Evolutionary conservation across 2,113 vertebrate genomes (phyloP).

Genomic region (Gavialis gangeticus): DNA sequence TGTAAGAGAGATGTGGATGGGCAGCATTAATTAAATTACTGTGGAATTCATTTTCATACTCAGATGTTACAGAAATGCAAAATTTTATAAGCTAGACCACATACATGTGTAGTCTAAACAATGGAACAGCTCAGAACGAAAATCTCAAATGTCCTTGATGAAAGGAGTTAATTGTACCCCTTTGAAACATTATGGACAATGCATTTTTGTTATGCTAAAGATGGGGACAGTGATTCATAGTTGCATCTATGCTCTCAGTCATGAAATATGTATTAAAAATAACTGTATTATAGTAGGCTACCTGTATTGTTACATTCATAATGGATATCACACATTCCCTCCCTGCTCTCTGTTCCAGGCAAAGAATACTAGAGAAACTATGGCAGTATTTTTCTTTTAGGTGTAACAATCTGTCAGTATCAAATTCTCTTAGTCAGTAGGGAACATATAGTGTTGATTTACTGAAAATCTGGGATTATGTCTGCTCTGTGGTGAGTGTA

Average conservation of each 20-base stretch:
- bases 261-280: constrained; percentile 71
- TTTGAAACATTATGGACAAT: constrained; percentile 42
- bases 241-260: constrained; percentile 47
- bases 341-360: constrained; percentile 62
- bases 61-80: constrained; percentile 62
- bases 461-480: constrained; percentile 88
- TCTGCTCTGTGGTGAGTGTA: constrained; percentile 83
- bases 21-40: constrained; percentile 62
- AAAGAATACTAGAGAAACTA: constrained; percentile 73
- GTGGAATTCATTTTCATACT: not conserved
- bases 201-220: constrained; percentile 64
- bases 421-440: constrained; percentile 87
- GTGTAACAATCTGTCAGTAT: constrained; percentile 87
- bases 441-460: constrained; percentile 87
- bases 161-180: constrained; percentile 60
- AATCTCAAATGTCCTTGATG: constrained; percentile 51
- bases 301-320: constrained; percentile 75
- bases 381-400: constrained; percentile 86
- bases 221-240: constrained; percentile 54
- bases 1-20: constrained; percentile 55
- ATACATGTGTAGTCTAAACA: constrained; percentile 49
- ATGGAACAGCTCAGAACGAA: constrained; percentile 32
- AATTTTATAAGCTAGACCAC: constrained; percentile 45
- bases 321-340: constrained; percentile 69
- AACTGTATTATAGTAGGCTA: constrained; percentile 64